Conservation (phyloP, 2,888 invertebrate species). For the Lepidocyrtoides sp. region DNA sequence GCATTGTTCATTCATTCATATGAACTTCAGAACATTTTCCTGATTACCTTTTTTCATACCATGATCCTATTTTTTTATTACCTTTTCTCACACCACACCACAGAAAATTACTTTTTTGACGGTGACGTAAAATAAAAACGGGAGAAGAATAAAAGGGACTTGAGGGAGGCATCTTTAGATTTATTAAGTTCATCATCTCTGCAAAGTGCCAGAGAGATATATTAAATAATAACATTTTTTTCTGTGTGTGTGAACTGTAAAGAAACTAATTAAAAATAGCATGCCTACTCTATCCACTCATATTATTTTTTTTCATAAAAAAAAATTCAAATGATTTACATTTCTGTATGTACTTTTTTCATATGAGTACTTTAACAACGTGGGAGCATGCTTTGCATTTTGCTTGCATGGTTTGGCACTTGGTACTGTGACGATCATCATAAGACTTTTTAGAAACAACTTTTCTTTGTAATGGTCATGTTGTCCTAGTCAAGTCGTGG, state of each 20-base stretch:
- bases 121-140: too few relatives aligned
- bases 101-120: too few relatives aligned
- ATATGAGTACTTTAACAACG: constrained; percentile 49
- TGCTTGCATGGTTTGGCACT: too few relatives aligned
- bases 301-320: not conserved
- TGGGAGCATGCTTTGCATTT: constrained; percentile 71
- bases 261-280: too few relatives aligned
- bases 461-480: constrained; percentile 41
- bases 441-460: not conserved
- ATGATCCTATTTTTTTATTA: too few relatives aligned
- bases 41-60: too few relatives aligned
- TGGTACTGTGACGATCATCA: too few relatives aligned
- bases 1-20: too few relatives aligned
- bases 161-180: not conserved
- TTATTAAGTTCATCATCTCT: not conserved
- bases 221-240: not conserved
- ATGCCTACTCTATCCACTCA: too few relatives aligned
- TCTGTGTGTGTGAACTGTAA: not conserved
- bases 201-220: constrained; percentile 20
- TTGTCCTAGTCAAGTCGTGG: not conserved
- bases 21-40: too few relatives aligned
- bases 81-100: too few relatives aligned
- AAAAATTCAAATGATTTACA: too few relatives aligned
- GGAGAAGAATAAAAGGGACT: not conserved
- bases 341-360: not conserved